Percentiles rank a stretch among this genome's conserved stretches.
Evolutionary conservation across 2,888 invertebrate genomes (phyloP).

Genomic region (Eupithecia abbreviata): DNA sequence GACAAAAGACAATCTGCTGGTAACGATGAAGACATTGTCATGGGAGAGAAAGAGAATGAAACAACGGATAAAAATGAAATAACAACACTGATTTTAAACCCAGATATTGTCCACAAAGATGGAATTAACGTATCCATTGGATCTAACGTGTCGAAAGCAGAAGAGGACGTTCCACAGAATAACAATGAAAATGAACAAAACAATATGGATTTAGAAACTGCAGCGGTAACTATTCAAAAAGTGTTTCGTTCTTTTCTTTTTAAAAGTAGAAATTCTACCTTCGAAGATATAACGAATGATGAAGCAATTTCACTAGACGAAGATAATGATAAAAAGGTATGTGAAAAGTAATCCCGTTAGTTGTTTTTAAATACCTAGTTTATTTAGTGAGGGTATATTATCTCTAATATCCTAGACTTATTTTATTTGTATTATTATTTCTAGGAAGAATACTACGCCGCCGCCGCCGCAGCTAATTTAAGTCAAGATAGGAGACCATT

Average conservation of each 20-base stretch:
- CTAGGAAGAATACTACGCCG: constrained; percentile 62
- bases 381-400: not conserved
- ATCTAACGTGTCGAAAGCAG: constrained; percentile 39
- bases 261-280: constrained; percentile 74
- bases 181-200: constrained; percentile 45
- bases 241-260: constrained; percentile 80
- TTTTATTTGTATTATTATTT: constrained; percentile 31
- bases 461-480: constrained; percentile 53
- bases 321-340: constrained; percentile 61
- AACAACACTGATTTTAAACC: constrained; percentile 21
- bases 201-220: constrained; percentile 78
- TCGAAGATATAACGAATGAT: constrained; percentile 67
- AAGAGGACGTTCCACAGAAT: constrained; percentile 35
- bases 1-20: not conserved
- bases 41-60: not conserved
- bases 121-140: constrained; percentile 36
- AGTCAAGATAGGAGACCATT: constrained; percentile 67
- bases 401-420: not conserved
- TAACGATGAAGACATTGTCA: not conserved
- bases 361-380: not conserved
- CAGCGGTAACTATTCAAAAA: constrained; percentile 84
- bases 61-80: constrained; percentile 14
- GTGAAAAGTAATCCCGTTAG: constrained; percentile 7
- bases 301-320: constrained; percentile 60
- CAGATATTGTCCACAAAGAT: constrained; percentile 39